A percentile compares a stretch with the other conserved stretches of the same genome.
Evolutionary conservation across 2,113 vertebrate genomes (phyloP).

Genomic region (Haliaeetus leucogaster): DNA sequence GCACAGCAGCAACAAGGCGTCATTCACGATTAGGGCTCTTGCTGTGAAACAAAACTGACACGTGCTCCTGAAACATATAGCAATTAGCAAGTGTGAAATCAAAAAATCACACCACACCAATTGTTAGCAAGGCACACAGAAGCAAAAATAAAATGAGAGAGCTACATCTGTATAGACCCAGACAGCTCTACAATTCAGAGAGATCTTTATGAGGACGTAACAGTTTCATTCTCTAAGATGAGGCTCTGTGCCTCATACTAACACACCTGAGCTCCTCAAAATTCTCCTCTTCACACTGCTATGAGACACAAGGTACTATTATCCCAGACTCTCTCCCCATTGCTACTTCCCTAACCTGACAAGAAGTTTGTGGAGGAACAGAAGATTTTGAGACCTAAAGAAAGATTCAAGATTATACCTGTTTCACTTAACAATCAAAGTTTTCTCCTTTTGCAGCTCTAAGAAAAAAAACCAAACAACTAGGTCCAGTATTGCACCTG

Average conservation of each 20-base stretch:
- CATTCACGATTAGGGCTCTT: background rate
- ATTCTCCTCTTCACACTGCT: background rate
- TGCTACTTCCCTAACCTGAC: background rate
- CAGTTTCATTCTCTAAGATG: background rate
- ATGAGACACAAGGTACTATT: fast-evolving
- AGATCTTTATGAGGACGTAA: background rate
- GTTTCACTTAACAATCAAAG: background rate
- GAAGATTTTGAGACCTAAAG: background rate
- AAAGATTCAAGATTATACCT: background rate
- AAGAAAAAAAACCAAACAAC: background rate
- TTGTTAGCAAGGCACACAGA: background rate
- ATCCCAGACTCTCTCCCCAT: background rate
- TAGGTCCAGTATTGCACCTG: background rate
- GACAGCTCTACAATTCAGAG: background rate
- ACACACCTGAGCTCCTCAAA: background rate
- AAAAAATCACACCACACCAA: background rate
- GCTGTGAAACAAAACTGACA: constrained; percentile 18
- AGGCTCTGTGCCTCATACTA: background rate
- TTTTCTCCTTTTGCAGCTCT: background rate
- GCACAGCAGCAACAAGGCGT: background rate
- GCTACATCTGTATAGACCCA: background rate
- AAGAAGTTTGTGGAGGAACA: background rate
- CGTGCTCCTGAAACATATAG: background rate
- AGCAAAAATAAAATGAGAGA: background rate
- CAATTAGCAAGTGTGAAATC: constrained; percentile 30